Evolutionary conservation across 1,140 invertebrate genomes (phyloP), one percentile per base, ranked within the genome.

Genomic region (Streblospio benedicti): DNA sequence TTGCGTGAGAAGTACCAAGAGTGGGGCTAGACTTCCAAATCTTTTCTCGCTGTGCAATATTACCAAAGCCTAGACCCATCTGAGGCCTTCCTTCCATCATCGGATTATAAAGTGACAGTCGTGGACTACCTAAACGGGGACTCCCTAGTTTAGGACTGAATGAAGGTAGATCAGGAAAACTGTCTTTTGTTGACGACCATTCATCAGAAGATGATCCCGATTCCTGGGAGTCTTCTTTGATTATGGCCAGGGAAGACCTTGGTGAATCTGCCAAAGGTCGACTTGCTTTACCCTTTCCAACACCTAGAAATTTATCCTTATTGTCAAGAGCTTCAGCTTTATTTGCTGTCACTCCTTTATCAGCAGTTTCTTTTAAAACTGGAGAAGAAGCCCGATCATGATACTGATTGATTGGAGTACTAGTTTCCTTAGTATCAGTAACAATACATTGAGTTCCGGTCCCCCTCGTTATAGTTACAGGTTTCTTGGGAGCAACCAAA

Each of bases 361-460:
- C 60, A 12, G 18, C 20, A 12, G 18, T 30, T 20, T 9, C 14
- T 43, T 51, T 23, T 12, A 27, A 16, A n/a, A 62, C 33, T 18
- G 60, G 60, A 28, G 60, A 62, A 9, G 43, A 50, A n/a, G 43
- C 55, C n/a, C 55, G 43, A 20, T 62, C 54, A 38, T 23, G 53
- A 56, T 38, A 9, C 35, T 9, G 35, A 38, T 9, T n/a, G 35
- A n/a, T 38, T n/a, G n/a, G n/a, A n/a, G 9, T n/a, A n/a, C 9
- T 9, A 9, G 51, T 53, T 18, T 53, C 27, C 16, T 30, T 23
- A 9, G 51, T 53, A 9, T 23, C 25, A 23, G 31, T 53, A 5
- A 53, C 25, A 20, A 53, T 38, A 18, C 33, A 2, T n/a, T 18
- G 18, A 4, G 35, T 56, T 18, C 18, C 25, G 4, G 53, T 56